Percentiles rank a stretch among this genome's conserved stretches.
Evolutionary conservation across 2,797 vertebrate genomes (phyloP).

Genomic region (Ataeniobius toweri): DNA sequence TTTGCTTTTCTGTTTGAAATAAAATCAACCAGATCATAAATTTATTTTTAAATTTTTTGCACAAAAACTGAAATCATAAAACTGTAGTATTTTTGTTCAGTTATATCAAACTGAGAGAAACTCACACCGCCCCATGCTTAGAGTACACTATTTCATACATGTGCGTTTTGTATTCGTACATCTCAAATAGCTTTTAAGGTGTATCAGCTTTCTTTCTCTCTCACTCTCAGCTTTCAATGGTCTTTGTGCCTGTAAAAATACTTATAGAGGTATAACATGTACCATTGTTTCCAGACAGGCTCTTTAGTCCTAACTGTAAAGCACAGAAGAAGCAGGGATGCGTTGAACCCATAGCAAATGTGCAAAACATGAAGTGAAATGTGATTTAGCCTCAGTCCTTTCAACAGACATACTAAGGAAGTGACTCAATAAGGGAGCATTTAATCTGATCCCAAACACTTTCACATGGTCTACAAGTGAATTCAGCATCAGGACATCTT

Average conservation of each 20-base stretch:
- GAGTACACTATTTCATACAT: background rate
- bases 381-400: too few species aligned
- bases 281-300: background rate
- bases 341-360: background rate
- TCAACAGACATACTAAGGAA: too few species aligned
- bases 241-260: background rate
- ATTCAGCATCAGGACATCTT: constrained; percentile 1
- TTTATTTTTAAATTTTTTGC: background rate
- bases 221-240: background rate
- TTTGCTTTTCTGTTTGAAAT: background rate
- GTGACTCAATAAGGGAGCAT: background rate
- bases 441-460: background rate
- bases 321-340: background rate
- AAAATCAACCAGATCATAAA: background rate
- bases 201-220: background rate
- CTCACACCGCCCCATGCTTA: background rate
- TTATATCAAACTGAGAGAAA: background rate
- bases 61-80: background rate
- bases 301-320: background rate
- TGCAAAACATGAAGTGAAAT: too few species aligned
- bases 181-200: background rate
- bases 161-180: background rate
- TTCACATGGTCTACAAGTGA: constrained; percentile 5
- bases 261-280: background rate
- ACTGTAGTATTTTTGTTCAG: too few species aligned